Conservation (phyloP, 2,113 vertebrate species). For the Brevimyrus niger region DNA sequence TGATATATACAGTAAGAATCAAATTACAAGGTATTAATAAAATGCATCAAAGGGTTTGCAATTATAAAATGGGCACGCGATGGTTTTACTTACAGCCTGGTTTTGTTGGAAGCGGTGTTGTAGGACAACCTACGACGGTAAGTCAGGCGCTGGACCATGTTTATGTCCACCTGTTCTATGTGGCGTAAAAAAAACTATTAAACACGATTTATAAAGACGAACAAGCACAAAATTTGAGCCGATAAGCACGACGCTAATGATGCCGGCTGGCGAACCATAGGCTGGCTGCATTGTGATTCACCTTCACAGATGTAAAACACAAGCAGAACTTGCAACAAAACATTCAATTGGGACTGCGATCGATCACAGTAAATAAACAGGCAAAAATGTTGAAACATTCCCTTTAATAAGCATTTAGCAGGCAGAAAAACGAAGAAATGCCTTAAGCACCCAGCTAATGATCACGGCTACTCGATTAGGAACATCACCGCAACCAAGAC, state of each 20-base stretch:
- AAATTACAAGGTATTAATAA: not conserved
- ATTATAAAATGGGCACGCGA: not conserved
- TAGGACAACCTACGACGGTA: constrained; percentile 99
- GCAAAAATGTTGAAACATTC: not conserved
- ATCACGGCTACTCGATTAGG: not conserved
- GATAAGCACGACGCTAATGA: not conserved
- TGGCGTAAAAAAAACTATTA: not conserved
- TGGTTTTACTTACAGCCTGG: constrained; percentile 78
- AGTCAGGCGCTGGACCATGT: constrained; percentile 92
- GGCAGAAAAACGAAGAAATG: not conserved
- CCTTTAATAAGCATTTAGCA: not conserved
- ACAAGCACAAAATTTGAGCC: not conserved
- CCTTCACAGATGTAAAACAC: not conserved
- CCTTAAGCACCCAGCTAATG: not conserved
- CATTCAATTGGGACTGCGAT: not conserved
- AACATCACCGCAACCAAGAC: not conserved
- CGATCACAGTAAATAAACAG: not conserved
- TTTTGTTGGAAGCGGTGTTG: constrained; percentile 98
- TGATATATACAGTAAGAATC: not conserved
- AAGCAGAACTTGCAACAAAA: not conserved
- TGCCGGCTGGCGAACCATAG: not conserved
- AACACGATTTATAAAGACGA: not conserved
- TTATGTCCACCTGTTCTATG: constrained; percentile 47
- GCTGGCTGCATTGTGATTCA: not conserved
- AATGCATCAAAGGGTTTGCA: not conserved